These are phyloP conservation scores for Phasianus colchicus DNA, from an alignment of 2,113 vertebrate genomes.

Conservation along the genomic window DNA sequence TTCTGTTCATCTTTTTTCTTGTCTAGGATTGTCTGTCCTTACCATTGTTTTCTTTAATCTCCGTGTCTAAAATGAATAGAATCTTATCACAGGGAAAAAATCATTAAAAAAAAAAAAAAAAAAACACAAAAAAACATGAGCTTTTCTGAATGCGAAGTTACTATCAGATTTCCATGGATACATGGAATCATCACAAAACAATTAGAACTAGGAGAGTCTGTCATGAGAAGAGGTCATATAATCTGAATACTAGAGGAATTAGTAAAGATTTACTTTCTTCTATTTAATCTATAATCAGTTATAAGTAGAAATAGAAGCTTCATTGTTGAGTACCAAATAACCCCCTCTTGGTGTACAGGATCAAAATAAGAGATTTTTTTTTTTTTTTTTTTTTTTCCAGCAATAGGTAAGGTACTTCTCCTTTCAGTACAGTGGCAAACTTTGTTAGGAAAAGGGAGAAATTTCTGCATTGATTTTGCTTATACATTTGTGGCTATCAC, in stretches of 20 bases:
- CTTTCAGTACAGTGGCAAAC: background rate
- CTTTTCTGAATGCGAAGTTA: background rate
- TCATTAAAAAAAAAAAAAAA: background rate
- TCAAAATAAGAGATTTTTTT: background rate
- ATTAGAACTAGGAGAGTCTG: background rate
- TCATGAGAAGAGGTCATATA: background rate
- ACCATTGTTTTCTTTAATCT: background rate
- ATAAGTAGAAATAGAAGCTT: background rate
- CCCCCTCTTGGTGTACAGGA: background rate
- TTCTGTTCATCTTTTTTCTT: background rate
- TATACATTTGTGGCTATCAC: background rate
- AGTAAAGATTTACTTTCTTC: background rate
- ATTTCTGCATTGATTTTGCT: background rate
- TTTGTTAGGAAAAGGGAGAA: background rate
- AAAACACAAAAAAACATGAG: background rate
- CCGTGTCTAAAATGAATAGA: background rate
- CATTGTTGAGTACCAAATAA: background rate
- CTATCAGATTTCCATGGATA: background rate
- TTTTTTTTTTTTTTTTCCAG: background rate
- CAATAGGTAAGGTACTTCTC: background rate
- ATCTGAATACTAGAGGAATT: background rate
- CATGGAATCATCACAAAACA: background rate
- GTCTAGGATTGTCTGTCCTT: background rate
- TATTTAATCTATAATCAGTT: background rate
- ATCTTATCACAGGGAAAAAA: background rate